Evolutionary conservation across 2,888 invertebrate species (phyloP), one percentile per base, ranked within the genome.

Genomic region (Euclidia mi): DNA sequence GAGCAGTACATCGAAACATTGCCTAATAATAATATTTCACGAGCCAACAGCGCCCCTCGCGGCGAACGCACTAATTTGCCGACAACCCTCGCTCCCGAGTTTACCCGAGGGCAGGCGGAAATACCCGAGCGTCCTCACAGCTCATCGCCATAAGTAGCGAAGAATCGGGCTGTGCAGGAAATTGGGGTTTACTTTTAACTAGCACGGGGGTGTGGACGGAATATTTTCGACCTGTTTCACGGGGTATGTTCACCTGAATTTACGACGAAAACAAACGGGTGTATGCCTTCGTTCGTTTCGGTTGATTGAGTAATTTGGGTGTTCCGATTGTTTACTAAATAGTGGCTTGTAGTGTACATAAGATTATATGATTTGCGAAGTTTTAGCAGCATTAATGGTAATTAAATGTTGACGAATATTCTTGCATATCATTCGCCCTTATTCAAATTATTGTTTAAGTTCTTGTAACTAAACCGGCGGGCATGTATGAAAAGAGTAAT

Each of bases 11-110:
- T 11, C 9, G 31, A n/a, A 28, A 43, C 32, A 43, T 61, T 52
- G 56, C 47, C 59, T 66, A 74, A 66, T 74, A 72, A 71, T 56
- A 57, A 74, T 71, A 74, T 71, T 62, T 71, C 46, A 62, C 64
- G 57, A 53, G 59, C 37, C 49, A 72, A 55, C 65, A 44, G 48
- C 46, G 38, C 53, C 71, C 47, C 47, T 41, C 43, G 44, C 42
- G 51, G 48, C 55, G 35, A n/a, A 48, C 58, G 64, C 68, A 69
- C 74, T 74, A 74, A 74, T 74, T 71, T 58, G 74, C 68, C 59
- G 72, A 75, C 72, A 66, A 56, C 62, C 64, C 68, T 62, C 72
- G 46, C 28, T 52, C 12, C 38, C 56, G 40, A 45, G 11, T 20
- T 40, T 15, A 28, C 45, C 50, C 34, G 56, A 62, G 70, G 65